phyloP scores from a whole-genome alignment of 2,888 invertebrate species.

The Rotaria sp. region DNA sequence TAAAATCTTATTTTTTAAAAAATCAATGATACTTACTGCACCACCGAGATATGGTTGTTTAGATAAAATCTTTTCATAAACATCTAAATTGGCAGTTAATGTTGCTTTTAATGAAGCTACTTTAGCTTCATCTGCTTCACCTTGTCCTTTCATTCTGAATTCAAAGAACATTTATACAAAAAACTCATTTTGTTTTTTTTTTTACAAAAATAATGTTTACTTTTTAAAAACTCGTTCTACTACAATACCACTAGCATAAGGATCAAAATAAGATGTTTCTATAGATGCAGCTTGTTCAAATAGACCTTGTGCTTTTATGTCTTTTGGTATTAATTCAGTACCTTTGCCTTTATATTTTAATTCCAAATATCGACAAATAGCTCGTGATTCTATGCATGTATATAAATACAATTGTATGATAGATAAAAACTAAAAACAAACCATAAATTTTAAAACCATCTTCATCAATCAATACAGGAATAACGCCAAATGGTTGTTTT shows the following conservation, averaged over 20 bases:
- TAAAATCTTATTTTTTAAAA: not conserved
- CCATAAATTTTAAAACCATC: not conserved
- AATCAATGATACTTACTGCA: not conserved
- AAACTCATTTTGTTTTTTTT: too few species aligned
- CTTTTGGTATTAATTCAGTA: not conserved
- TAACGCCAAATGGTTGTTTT: not conserved
- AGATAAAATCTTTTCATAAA: not conserved
- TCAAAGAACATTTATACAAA: not conserved
- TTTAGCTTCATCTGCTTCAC: not conserved
- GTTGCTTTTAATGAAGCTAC: not conserved
- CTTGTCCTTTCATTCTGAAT: not conserved
- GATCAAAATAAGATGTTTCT: not conserved
- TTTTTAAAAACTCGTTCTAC: conserved; percentile 1
- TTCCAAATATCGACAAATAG: not conserved
- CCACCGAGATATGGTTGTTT: not conserved
- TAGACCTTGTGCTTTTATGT: not conserved
- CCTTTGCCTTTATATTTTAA: not conserved
- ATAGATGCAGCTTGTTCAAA: not conserved
- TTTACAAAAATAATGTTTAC: not conserved
- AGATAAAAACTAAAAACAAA: not conserved
- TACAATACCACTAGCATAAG: not conserved
- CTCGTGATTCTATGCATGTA: not conserved
- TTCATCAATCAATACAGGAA: not conserved
- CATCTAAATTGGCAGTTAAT: not conserved
- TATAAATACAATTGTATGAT: not conserved